These are phyloP conservation scores for Acridotheres tristis DNA, from an alignment of 2,797 vertebrate species.

Conservation along the genomic window DNA sequence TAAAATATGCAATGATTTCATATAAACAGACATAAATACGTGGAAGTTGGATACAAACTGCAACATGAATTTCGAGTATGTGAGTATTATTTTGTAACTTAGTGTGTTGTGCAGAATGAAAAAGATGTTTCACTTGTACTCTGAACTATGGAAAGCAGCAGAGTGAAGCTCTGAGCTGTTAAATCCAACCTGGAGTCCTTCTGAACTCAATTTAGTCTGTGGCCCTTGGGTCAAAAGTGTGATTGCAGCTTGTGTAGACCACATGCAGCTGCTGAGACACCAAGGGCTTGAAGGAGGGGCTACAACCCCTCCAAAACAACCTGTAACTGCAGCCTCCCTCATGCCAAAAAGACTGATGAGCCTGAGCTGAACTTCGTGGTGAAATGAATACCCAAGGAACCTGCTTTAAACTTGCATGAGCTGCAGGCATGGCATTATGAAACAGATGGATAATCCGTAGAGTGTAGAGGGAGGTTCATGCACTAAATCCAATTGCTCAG, in stretches of 20 bases:
- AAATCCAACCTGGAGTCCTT: not conserved
- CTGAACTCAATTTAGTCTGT: not conserved
- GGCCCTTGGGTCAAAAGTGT: not conserved
- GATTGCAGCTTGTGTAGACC: not conserved
- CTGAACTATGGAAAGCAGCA: not conserved
- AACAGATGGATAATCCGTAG: not conserved
- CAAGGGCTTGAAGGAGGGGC: not conserved
- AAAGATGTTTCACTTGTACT: not conserved
- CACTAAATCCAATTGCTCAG: constrained; percentile 2
- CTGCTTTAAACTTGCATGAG: not conserved
- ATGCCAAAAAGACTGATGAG: not conserved
- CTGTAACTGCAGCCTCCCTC: not conserved
- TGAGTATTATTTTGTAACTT: not conserved
- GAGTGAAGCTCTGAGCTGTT: not conserved
- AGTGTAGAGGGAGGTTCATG: not conserved
- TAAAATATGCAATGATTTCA: not conserved
- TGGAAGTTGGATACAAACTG: not conserved
- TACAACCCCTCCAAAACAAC: not conserved
- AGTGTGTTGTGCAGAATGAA: not conserved
- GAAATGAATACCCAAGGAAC: not conserved
- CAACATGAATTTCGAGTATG: not conserved
- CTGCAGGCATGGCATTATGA: not conserved
- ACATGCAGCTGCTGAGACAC: not conserved
- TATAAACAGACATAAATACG: not conserved
- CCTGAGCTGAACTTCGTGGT: not conserved